phyloP scores from a whole-genome alignment of 23 tunicate species.

The Halocynthia roretzi region DNA sequence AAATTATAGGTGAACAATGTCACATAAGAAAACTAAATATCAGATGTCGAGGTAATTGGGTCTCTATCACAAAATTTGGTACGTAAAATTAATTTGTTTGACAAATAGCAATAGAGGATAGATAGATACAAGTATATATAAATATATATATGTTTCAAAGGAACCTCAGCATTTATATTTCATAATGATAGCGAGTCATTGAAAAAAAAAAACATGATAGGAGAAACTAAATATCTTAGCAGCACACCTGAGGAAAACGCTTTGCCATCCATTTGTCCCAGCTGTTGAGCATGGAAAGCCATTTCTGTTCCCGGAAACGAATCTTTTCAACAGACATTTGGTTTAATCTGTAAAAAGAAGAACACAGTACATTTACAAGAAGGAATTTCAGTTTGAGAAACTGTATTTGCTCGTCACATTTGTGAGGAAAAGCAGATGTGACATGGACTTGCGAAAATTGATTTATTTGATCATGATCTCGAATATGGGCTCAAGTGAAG shows the following conservation, averaged over 20 bases:
- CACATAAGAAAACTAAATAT: too few relatives aligned
- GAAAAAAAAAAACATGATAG: background rate
- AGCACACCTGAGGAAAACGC: slow-evolving; percentile 36
- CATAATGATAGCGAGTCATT: background rate
- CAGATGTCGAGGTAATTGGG: background rate
- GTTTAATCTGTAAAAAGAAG: slow-evolving; percentile 14
- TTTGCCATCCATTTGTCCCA: slow-evolving; percentile 91
- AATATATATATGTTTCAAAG: background rate
- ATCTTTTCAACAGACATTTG: slow-evolving; percentile 50
- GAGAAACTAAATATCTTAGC: background rate
- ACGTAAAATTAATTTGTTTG: too few relatives aligned
- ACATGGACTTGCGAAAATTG: too few relatives aligned
- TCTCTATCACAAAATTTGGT: background rate
- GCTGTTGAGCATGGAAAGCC: slow-evolving; percentile 87
- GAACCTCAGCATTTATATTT: background rate
- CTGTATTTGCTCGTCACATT: too few relatives aligned
- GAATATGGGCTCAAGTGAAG: too few relatives aligned
- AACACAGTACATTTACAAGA: too few relatives aligned
- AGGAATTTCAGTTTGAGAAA: background rate
- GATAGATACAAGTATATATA: background rate
- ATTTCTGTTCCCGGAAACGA: slow-evolving; percentile 84
- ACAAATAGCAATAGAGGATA: background rate
- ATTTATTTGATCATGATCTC: too few relatives aligned
- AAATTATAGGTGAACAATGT: background rate
- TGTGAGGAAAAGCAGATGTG: too few relatives aligned